Percentiles rank a stretch among this genome's conserved stretches.
Conservation (phyloP, 2,797 vertebrate species). For the Melanotaenia parkinsoni region DNA sequence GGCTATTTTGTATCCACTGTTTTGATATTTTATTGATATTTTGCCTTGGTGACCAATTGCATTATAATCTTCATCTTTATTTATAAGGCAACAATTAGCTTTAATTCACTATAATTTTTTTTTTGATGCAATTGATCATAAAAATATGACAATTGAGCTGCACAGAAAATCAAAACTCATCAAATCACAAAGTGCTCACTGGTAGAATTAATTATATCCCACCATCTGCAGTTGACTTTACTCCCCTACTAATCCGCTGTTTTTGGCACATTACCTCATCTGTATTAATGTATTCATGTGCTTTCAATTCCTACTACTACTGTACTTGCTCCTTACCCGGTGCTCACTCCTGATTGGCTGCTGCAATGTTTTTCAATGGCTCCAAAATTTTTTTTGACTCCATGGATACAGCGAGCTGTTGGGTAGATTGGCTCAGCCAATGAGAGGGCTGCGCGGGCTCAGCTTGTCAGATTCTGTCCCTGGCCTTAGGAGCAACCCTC, state of each 20-base stretch:
- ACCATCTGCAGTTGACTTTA: constrained; percentile 58
- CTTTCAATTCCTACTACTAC: constrained; percentile 81
- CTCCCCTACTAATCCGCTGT: constrained; percentile 66
- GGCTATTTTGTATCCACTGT: background rate
- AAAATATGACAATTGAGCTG: constrained; percentile 49
- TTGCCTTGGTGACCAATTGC: background rate
- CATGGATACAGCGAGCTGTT: constrained; percentile 86
- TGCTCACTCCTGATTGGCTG: constrained; percentile 76
- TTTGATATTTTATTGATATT: background rate
- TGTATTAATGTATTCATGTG: constrained; percentile 83
- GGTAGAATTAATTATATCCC: constrained; percentile 66
- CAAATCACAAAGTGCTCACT: constrained; percentile 44
- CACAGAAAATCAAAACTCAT: constrained; percentile 41
- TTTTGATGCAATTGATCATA: background rate
- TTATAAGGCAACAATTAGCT: background rate
- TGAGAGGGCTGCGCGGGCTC: constrained; percentile 75
- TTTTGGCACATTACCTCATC: constrained; percentile 85
- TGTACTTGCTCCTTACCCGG: constrained; percentile 69
- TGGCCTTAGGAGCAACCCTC: constrained; percentile 72
- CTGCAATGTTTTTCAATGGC: constrained; percentile 79
- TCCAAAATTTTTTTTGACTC: constrained; percentile 78
- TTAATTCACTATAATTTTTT: constrained; percentile 2
- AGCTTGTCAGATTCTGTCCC: constrained; percentile 75
- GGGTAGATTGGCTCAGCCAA: constrained; percentile 79
- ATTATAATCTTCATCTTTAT: background rate